phyloP scores from a whole-genome alignment of 2,888 invertebrate species.

The Agrotis ipsilon region DNA sequence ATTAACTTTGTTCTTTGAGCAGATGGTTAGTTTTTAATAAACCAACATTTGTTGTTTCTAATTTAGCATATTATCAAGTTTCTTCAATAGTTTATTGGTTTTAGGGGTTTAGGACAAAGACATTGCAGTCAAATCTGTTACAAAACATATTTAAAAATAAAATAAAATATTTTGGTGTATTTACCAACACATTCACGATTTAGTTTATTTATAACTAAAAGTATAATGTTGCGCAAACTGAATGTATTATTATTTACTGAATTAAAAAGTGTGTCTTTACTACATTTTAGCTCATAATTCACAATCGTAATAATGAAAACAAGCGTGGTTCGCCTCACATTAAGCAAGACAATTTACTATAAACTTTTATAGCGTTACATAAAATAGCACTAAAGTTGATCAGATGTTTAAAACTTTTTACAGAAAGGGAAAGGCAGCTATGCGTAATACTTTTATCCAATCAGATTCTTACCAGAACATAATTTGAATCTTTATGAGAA shows the following conservation, averaged over 20 bases:
- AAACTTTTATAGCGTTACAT: conserved; percentile 32
- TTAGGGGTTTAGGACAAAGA: not conserved
- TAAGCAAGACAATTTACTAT: conserved; percentile 33
- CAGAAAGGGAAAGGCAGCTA: conserved; percentile 53
- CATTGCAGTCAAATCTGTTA: not conserved
- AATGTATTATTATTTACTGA: too few relatives aligned
- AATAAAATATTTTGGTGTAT: too few relatives aligned
- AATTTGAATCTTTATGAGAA: not conserved
- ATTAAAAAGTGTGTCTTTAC: not conserved
- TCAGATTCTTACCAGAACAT: conserved; percentile 34
- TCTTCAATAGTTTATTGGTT: not conserved
- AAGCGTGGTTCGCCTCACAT: not conserved
- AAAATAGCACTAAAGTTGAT: conserved; percentile 34
- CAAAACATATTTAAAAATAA: too few relatives aligned
- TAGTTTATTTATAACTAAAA: not conserved
- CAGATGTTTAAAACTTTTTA: conserved; percentile 37
- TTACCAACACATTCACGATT: too few relatives aligned
- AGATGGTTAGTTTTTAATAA: not conserved
- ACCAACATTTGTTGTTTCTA: too few relatives aligned
- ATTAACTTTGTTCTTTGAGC: not conserved
- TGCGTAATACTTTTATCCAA: conserved; percentile 29
- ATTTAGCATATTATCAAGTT: too few relatives aligned
- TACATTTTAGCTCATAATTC: not conserved
- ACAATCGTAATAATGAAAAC: not conserved
- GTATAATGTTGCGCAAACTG: not conserved